A percentile compares a stretch with the other conserved stretches of the same genome.
Evolutionary conservation across 1,140 invertebrate species (phyloP).

Genomic region (Homarus americanus): DNA sequence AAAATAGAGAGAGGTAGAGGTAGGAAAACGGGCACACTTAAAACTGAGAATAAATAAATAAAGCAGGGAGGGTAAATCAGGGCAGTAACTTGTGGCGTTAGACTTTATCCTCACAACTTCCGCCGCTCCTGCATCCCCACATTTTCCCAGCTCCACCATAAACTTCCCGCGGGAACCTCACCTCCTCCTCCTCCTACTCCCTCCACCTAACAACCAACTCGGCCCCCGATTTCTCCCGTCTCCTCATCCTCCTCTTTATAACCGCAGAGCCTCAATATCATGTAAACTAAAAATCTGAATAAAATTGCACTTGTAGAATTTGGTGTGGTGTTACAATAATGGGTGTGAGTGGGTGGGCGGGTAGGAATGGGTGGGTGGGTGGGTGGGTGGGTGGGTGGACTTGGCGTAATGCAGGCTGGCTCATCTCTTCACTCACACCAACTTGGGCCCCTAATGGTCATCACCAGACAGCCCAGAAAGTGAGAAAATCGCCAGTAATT

Average conservation of each 20-base stretch:
- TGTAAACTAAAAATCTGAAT: too few species aligned
- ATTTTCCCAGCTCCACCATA: slow-evolving; percentile 41
- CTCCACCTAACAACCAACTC: not conserved
- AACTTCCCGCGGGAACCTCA: not conserved
- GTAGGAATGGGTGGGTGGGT: too few species aligned
- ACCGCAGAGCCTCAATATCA: too few species aligned
- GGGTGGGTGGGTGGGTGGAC: not conserved
- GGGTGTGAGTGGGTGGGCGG: not conserved
- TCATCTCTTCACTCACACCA: too few species aligned
- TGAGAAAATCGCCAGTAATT: too few species aligned
- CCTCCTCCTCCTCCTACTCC: not conserved
- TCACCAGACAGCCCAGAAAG: too few species aligned
- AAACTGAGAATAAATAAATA: not conserved
- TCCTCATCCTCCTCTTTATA: too few species aligned
- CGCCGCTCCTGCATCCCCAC: slow-evolving; percentile 46
- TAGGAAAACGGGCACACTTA: not conserved
- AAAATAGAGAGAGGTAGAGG: not conserved
- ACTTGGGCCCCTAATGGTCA: too few species aligned
- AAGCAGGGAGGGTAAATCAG: slow-evolving; percentile 28
- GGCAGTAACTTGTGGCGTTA: slow-evolving; percentile 29
- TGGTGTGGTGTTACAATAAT: not conserved
- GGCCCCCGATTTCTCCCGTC: too few species aligned
- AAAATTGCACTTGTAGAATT: too few species aligned
- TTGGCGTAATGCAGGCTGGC: not conserved
- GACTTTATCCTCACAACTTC: slow-evolving; percentile 57